Conservation (phyloP, 2,888 invertebrate genomes). For the Melanchra persicariae region DNA sequence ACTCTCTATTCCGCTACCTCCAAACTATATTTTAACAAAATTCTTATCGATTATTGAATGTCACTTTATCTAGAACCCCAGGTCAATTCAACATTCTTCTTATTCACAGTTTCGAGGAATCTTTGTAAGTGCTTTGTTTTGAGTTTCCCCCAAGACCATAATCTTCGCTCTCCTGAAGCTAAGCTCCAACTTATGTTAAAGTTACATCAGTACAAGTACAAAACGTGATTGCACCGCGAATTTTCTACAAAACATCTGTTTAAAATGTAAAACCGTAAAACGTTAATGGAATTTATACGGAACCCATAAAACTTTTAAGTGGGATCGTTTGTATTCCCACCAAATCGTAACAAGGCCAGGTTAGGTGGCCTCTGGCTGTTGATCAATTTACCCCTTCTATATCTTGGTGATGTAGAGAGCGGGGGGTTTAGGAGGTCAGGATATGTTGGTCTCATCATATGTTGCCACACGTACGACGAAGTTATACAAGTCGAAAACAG, state of each 20-base stretch:
- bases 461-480: constrained; percentile 75
- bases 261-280: constrained; percentile 86
- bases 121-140: constrained; percentile 2
- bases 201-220: constrained; percentile 34
- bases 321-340: constrained; percentile 86
- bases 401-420: constrained; percentile 26
- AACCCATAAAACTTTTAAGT: constrained; percentile 88
- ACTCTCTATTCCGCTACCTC: too few species aligned
- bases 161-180: background rate
- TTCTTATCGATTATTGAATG: too few species aligned
- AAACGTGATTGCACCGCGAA: constrained; percentile 48
- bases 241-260: constrained; percentile 79
- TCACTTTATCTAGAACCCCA: too few species aligned
- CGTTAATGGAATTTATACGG: constrained; percentile 87
- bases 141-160: background rate
- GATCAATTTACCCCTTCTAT: constrained; percentile 54
- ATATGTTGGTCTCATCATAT: constrained; percentile 74
- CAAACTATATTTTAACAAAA: too few species aligned
- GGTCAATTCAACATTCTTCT: background rate
- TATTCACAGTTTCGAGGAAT: background rate
- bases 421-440: constrained; percentile 65
- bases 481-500: constrained; percentile 83
- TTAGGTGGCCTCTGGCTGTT: constrained; percentile 64
- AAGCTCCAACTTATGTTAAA: constrained; percentile 26
- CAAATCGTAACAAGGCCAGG: constrained; percentile 77